A percentile compares a stretch with the other conserved stretches of the same genome.
Conservation (phyloP, 1,140 invertebrate species). For the Tenebrio molitor region DNA sequence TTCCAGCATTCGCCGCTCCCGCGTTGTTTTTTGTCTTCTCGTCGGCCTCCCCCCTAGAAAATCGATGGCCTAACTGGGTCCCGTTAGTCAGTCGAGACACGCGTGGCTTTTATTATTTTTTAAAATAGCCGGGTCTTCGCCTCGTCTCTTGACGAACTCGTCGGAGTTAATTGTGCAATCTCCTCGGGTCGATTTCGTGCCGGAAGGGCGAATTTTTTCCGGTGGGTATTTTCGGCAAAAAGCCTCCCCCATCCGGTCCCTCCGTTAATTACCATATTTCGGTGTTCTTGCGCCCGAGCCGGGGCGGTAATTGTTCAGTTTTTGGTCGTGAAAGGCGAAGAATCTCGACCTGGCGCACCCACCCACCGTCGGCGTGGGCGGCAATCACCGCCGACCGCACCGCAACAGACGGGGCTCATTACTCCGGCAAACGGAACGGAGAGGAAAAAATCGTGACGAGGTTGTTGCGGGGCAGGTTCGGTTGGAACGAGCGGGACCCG, state of each 20-base stretch:
- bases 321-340: too few relatives aligned
- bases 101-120: slow-evolving; percentile 11
- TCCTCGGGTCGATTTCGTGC: neutral
- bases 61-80: neutral
- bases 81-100: neutral
- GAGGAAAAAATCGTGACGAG: too few relatives aligned
- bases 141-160: neutral
- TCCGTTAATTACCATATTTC: too few relatives aligned
- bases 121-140: neutral
- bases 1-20: too few relatives aligned
- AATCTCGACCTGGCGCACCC: too few relatives aligned
- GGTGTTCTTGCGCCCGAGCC: too few relatives aligned
- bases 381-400: neutral
- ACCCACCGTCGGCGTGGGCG: neutral
- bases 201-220: neutral
- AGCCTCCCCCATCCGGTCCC: too few relatives aligned
- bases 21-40: too few relatives aligned
- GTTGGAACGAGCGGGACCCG: too few relatives aligned
- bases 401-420: neutral
- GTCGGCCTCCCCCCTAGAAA: neutral
- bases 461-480: too few relatives aligned
- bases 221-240: too few relatives aligned
- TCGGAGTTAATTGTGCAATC: neutral
- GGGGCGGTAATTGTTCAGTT: too few relatives aligned
- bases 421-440: neutral